phyloP scores from a whole-genome alignment of 2,797 vertebrate genomes.

The Brotula barbata region DNA sequence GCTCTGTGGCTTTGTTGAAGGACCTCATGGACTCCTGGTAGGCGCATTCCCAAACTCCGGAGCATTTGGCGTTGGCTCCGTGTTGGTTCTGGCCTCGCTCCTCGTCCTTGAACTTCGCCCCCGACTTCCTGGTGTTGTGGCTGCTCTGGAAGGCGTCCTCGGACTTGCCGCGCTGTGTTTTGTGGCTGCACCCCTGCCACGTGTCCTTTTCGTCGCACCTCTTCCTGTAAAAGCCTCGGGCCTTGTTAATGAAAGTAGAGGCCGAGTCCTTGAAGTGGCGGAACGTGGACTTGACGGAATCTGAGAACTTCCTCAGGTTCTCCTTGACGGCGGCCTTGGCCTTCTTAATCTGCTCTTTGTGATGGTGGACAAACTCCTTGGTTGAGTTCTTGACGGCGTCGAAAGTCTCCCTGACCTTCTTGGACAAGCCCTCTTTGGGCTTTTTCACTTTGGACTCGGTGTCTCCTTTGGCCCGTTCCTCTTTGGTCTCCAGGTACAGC shows the following conservation, averaged over 20 bases:
- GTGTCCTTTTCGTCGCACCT: constrained; percentile 67
- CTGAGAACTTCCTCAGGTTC: constrained; percentile 94
- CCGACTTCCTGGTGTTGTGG: constrained; percentile 73
- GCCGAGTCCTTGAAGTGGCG: constrained; percentile 92
- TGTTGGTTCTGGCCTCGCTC: constrained; percentile 51
- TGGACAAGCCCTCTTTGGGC: constrained; percentile 83
- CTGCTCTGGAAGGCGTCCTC: constrained; percentile 48
- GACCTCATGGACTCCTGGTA: constrained; percentile 87
- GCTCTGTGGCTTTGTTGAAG: constrained; percentile 86
- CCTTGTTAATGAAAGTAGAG: constrained; percentile 86
- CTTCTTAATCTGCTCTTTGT: constrained; percentile 98
- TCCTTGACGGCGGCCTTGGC: constrained; percentile 97
- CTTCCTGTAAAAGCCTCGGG: constrained; percentile 70
- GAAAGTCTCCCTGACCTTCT: constrained; percentile 92
- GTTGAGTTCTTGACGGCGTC: constrained; percentile 98
- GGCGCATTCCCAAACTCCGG: constrained; percentile 86
- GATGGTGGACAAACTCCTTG: constrained; percentile 95
- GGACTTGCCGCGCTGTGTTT: constrained; percentile 63
- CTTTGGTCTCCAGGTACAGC: constrained; percentile 92
- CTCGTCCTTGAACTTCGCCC: constrained; percentile 54
- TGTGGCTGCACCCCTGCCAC: constrained; percentile 69
- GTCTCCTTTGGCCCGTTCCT: constrained; percentile 84
- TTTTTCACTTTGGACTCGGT: constrained; percentile 76
- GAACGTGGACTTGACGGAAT: constrained; percentile 96
- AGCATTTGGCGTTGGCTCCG: constrained; percentile 80